Base-by-base conservation (phyloP, 37 sponge, comb jelly and placozoan genomes). In the Ianthella basta region DNA sequence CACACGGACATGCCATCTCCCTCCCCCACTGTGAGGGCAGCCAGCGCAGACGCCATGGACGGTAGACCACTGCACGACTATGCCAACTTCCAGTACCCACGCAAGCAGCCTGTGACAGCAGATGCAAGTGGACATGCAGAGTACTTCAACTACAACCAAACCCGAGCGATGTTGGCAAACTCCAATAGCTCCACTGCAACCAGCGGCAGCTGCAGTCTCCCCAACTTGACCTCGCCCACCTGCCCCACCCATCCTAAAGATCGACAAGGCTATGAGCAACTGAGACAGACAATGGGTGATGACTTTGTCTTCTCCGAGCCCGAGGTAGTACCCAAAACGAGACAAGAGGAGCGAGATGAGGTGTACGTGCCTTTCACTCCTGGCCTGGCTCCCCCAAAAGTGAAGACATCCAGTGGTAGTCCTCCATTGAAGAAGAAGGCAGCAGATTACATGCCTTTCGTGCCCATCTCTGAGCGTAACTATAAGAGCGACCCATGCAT, bases 401-500 rank as follows among this genome's bases (percentile, higher is more conserved):
- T 75, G 54, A 12, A 75, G 78, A 27, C 14, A 4, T 27, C 24
- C 5, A 2, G 64, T 13, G 29, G 29, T 12, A 61, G 64, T 27
- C 64, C 64, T 5, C 64, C 64, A 29, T 5, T 29, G 24, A 75
- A 24, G 54, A 72, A 37, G 40, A 75, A 75, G 16, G 78, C 78
- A 41, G 78, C 78, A 1, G 78, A 75, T 75, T 75, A 75, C 78
- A 40, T 36, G 37, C 78, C 78, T 13, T 75, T 75, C 10, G 53
- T 75, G 33, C 78, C 78, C 1, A 39, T 75, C 25, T 40, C 54
- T 41, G 78, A 75, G 53, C 44, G 78, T 4, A n/a, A n/a, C n/a
- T n/a, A n/a, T n/a, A 75, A 75, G 25, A 75, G 78, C 40, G 78
- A 75, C 78, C 78, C 78, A 3, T 24, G 54, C 38, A 30, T 75